A percentile compares a stretch with the other conserved stretches of the same genome.
Evolutionary conservation across 1,140 invertebrate species (phyloP).

Genomic region (Drosophila pachea): DNA sequence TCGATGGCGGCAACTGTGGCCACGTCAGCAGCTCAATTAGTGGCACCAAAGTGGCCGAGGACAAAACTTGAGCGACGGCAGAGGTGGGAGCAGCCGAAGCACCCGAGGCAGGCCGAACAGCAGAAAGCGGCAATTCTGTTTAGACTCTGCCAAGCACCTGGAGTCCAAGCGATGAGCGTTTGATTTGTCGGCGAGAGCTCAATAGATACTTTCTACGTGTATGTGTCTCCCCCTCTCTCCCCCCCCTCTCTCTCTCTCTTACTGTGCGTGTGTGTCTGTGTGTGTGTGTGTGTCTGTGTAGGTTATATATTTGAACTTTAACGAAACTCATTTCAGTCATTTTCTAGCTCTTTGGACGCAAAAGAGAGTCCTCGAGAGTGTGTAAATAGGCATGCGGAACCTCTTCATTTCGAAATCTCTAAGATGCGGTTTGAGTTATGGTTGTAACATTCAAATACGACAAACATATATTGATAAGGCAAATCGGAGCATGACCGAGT

Average conservation of each 20-base stretch:
- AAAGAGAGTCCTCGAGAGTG: conserved; percentile 14
- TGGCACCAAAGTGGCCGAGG: conserved; percentile 69
- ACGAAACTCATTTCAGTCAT: not conserved
- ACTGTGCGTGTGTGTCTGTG: too few relatives aligned
- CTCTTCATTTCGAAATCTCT: conserved; percentile 16
- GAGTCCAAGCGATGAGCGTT: conserved; percentile 14
- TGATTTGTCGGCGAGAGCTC: not conserved
- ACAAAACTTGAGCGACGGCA: conserved; percentile 57
- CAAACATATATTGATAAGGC: conserved; percentile 1
- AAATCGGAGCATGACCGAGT: not conserved
- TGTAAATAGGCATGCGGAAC: conserved; percentile 26
- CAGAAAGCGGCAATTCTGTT: conserved; percentile 13
- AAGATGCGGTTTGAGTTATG: conserved; percentile 32
- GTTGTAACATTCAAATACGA: conserved; percentile 28
- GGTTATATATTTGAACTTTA: too few relatives aligned
- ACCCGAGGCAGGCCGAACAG: conserved; percentile 1
- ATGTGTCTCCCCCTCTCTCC: conserved; percentile 17
- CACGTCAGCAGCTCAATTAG: conserved; percentile 64
- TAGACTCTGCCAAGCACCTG: conserved; percentile 21
- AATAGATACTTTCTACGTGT: conserved; percentile 7
- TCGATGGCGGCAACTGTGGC: conserved; percentile 24
- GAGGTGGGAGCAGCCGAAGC: not conserved
- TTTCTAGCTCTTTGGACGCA: conserved; percentile 3
- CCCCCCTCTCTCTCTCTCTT: not conserved
- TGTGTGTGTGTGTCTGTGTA: too few relatives aligned